Evolutionary conservation across 2,797 vertebrate species (phyloP), one percentile per base, ranked within the genome.

Genomic region (Neosalanx taihuensis): DNA sequence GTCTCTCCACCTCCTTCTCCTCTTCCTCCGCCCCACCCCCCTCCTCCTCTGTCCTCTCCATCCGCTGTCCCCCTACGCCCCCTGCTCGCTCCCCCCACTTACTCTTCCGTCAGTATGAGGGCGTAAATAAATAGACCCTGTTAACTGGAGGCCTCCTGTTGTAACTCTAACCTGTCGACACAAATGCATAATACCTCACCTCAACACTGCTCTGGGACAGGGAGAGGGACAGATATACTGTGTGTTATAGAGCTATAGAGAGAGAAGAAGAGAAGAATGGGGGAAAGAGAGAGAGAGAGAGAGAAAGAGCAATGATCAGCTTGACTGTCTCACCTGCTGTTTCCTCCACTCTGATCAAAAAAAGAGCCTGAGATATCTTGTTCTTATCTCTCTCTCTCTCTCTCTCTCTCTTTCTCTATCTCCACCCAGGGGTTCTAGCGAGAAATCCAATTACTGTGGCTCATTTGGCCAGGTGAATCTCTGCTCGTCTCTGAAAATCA

Each of bases 291-390:
- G 72, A 37, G 81, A 67, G 79, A 76, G 78, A 76, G 76, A 51
- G 70, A 61, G 66, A 64, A 26, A 60, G 51, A 37, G 63, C 26
- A 64, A 41, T 41, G 37, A 41, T 41, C 37, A 41, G 37, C 37
- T 41, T 41, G 37, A 41, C 37, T 41, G 37, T 7, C 9, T 12
- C 37, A 41, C 37, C 37, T 41, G 37, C 37, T 41, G 37, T 41
- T 41, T 10, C 37, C 37, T 41, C 37, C 9, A 12, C 37, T 41
- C 37, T 10, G 37, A 41, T 41, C 37, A 41, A 7, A 10, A 10
- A 41, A 41, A 41, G 37, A 90, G 88, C 84, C 82, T 78, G 80
- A 79, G 79, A 80, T 75, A 94, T 92, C 92, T 91, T 94, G 49
- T 7, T 41, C 35, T 35, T 41, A 1, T 41, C 37, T 12, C 10